Evolutionary conservation across 2,113 vertebrate genomes (phyloP), one percentile per base, ranked within the genome.

Genomic region (Apistogramma diplotaenia): DNA sequence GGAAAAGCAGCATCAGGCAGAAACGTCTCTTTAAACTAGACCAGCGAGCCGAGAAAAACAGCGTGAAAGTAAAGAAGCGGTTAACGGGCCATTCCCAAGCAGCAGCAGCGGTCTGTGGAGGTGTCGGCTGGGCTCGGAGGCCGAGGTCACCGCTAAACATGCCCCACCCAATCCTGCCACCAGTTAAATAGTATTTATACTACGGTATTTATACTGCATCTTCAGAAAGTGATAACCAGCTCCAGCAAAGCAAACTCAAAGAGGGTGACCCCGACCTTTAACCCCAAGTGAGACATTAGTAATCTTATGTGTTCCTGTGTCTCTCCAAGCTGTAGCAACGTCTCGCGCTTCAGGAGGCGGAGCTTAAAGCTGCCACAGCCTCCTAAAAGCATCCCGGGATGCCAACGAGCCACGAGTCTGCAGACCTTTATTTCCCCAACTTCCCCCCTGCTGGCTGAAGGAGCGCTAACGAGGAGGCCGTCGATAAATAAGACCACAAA

Each of bases 71-170:
- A 70, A 57, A 51, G 33, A 67, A 84, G 85, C 65, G 54, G 74
- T 87, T 78, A 82, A 78, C 60, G 77, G 80, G 83, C 81, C 82
- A 86, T 88, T 88, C 81, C 59, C 43, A 91, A 92, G 90, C 88
- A 89, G 85, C 72, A 10, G 21, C 37, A 19, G 46, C 13, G 85
- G 88, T 93, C 93, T 93, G 92, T 93, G 90, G 89, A 90, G 37
- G 80, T 8, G 73, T 77, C 6, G 9, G 49, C 1, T 3, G 55
- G 67, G 77, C 43, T 87, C 88, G 2, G 37, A 85, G 92, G 91
- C 53, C 84, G 78, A 87, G 89, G 91, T 92, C 91, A 86, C 77
- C 49, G 13, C 57, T 54, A 54, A 18, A 59, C 71, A 35, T 23
- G 82, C 40, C 51, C 0, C 0, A 73, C 21, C 31, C 15, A 56